Evolutionary conservation across 2,797 vertebrate genomes (phyloP).

Genomic region (Eulemur albifrons): DNA sequence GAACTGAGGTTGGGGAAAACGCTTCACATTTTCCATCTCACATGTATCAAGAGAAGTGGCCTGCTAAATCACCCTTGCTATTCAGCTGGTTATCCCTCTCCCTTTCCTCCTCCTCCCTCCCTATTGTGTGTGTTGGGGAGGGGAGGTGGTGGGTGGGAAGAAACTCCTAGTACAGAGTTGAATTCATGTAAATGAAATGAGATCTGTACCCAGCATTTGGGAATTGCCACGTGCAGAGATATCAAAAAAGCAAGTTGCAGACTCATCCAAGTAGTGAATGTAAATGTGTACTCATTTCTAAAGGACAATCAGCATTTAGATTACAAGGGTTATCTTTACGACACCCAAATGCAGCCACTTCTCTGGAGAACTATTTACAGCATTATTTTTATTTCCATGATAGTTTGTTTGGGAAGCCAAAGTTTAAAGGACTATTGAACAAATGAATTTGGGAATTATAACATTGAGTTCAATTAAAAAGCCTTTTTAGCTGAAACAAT

Average conservation of each 20-base stretch:
- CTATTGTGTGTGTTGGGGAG: not conserved
- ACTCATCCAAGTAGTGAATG: not conserved
- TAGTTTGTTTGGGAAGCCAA: constrained; percentile 56
- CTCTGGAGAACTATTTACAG: not conserved
- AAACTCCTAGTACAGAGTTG: not conserved
- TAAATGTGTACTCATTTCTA: not conserved
- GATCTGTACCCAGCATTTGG: not conserved
- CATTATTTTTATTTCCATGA: constrained; percentile 33
- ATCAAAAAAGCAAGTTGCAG: not conserved
- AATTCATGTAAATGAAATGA: not conserved
- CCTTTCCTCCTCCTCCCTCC: not conserved
- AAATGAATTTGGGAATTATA: constrained; percentile 58
- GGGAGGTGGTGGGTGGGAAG: not conserved
- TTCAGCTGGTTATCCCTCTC: not conserved
- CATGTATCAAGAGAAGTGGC: not conserved
- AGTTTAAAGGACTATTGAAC: constrained; percentile 64
- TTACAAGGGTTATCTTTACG: not conserved
- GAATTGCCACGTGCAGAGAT: not conserved
- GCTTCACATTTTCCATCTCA: not conserved
- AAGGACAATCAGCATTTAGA: not conserved
- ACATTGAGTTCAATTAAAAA: constrained; percentile 63
- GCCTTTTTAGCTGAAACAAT: constrained; percentile 58
- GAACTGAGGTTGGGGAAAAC: not conserved
- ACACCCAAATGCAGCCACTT: not conserved
- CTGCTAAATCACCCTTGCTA: not conserved